Evolutionary conservation across 2,888 invertebrate genomes (phyloP).

Genomic region (Drosophila differens): DNA sequence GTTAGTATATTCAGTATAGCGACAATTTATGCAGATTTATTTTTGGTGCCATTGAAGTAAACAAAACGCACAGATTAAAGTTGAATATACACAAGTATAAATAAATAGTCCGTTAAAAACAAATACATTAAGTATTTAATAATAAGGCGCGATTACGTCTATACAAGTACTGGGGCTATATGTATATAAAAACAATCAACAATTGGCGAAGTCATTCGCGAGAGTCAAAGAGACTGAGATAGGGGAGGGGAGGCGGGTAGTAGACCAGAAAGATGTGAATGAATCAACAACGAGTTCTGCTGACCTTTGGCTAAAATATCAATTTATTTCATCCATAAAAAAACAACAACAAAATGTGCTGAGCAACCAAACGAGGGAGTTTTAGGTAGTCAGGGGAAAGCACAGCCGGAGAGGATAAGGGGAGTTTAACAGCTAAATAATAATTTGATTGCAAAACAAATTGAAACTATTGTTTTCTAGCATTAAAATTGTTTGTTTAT

Average conservation of each 20-base stretch:
- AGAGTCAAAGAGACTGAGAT: background rate
- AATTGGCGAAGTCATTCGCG: conserved; percentile 7
- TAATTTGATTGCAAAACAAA: conserved; percentile 47
- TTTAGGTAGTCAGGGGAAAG: conserved; percentile 7
- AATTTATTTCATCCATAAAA: conserved; percentile 47
- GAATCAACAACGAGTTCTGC: conserved; percentile 58
- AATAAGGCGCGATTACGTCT: conserved; percentile 54
- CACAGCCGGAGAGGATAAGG: background rate
- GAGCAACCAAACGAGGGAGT: conserved; percentile 12
- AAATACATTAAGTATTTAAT: conserved; percentile 40
- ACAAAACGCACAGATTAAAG: conserved; percentile 18
- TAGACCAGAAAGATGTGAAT: conserved; percentile 46
- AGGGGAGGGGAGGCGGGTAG: background rate
- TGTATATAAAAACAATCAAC: conserved; percentile 26
- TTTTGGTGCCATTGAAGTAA: background rate
- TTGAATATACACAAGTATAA: background rate
- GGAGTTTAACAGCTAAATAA: conserved; percentile 14
- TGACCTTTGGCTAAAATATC: conserved; percentile 60
- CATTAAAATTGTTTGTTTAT: conserved; percentile 37
- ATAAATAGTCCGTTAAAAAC: conserved; percentile 49
- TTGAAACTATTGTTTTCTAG: conserved; percentile 35
- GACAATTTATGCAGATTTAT: conserved; percentile 23
- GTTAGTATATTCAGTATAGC: background rate
- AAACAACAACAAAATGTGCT: conserved; percentile 7
- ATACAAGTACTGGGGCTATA: conserved; percentile 58